phyloP scores from a whole-genome alignment of 2,888 invertebrate species.

The Epistrophe eligans region DNA sequence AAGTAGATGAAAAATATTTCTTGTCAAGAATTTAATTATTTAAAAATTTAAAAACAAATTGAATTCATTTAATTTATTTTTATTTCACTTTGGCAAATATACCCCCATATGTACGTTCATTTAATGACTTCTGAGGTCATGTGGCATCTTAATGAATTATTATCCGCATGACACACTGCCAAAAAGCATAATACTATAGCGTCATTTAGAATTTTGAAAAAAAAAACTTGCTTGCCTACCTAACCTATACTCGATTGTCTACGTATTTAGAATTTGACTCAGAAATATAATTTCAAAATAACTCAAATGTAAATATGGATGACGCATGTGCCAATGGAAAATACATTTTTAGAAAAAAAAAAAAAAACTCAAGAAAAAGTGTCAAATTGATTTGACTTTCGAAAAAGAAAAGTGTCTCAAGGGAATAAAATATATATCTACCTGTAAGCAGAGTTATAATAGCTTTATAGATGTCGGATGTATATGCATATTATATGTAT shows the following conservation, averaged over 20 bases:
- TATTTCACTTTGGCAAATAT: not conserved
- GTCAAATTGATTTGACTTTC: not conserved
- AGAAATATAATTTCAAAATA: constrained; percentile 2
- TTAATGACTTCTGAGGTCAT: constrained; percentile 5
- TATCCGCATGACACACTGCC: constrained; percentile 48
- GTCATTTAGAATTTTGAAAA: not conserved
- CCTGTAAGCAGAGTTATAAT: not conserved
- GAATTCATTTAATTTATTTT: not conserved
- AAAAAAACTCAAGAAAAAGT: not conserved
- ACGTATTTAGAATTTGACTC: constrained; percentile 58
- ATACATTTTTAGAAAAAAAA: constrained; percentile 35
- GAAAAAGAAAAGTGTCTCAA: not conserved
- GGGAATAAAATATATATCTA: not conserved
- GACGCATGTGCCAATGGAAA: constrained; percentile 54
- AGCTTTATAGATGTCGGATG: not conserved
- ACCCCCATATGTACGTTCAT: not conserved
- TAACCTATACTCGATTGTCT: constrained; percentile 13
- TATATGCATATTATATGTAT: not conserved
- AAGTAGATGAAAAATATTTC: not conserved
- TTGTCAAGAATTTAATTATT: not conserved
- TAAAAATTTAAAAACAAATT: not conserved
- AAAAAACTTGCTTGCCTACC: not conserved
- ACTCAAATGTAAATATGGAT: not conserved
- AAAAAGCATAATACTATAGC: not conserved
- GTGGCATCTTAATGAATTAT: constrained; percentile 39